Base-by-base conservation (phyloP, 2,113 vertebrate species). In the Leptobrachium leishanense region DNA sequence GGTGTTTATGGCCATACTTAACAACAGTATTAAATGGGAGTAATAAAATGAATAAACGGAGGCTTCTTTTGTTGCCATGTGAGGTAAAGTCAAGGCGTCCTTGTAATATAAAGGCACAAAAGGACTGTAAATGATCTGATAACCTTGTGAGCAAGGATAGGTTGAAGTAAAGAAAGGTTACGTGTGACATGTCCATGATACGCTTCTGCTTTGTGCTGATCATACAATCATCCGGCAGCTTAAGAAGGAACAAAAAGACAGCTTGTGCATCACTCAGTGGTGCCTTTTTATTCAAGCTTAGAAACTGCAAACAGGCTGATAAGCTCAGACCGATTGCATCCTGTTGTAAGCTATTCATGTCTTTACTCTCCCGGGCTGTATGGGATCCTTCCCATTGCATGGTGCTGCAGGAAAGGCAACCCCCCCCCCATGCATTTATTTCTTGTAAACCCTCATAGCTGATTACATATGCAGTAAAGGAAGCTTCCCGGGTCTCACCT, bases 221-320 rank as follows among this genome's bases (percentile, higher is more conserved):
- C 42, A 62, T 44, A 5, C 11, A 54, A 54, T 72, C 46, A 40
- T 72, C 31, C 69, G 12, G 11, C 2, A 46, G 53, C 65, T 68
- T 43, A 50, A 31, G 46, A 68, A 62, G 72, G 74, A 81, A 81
- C 78, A 81, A 81, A 74, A 46, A 50, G 64, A 62, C 78, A 81
- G 78, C 71, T 81, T 81, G 78, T 72, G 57, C 74, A 55, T 81
- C 78, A 81, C 78, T 81, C 71, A 81, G 41, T 81, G 15, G 41
- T 81, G 15, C 46, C 69, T 65, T 81, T 77, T 81, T 81, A 68
- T 68, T 81, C 53, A 41, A 66, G 77, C 65, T 72, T 74, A 66
- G 42, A 81, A 74, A 68, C 53, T 81, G 77, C 8, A 46, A 8
- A 65, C 46, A 43, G 63, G 74, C 71, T 81, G 78, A 81, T 81